phyloP scores from a whole-genome alignment of 2,113 vertebrate genomes.

The Coturnix japonica region DNA sequence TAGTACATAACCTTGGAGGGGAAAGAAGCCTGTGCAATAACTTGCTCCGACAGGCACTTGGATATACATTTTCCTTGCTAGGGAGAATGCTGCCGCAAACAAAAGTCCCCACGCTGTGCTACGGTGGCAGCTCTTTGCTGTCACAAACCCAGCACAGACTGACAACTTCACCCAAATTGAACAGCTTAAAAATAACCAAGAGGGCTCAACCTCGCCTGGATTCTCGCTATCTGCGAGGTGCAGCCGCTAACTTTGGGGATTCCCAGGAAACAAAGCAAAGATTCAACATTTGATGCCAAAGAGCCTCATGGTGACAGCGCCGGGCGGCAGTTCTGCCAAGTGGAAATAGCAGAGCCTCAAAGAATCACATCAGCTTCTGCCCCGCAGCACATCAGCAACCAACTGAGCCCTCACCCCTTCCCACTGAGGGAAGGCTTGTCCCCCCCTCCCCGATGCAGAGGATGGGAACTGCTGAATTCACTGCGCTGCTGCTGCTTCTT shows the following conservation, averaged over 20 bases:
- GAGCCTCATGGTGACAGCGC: background rate
- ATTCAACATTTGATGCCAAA: background rate
- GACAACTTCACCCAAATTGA: background rate
- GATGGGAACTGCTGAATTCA: slow-evolving; percentile 57
- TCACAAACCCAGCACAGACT: background rate
- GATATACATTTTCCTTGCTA: background rate
- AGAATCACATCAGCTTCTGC: slow-evolving; percentile 23
- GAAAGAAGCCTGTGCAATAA: background rate
- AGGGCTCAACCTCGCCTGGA: background rate
- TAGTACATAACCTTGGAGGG: background rate
- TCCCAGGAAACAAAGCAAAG: background rate
- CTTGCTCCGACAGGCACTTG: background rate
- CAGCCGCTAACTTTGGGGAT: background rate
- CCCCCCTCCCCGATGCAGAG: background rate
- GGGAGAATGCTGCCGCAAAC: background rate
- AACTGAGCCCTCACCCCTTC: background rate
- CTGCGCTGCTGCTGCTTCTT: slow-evolving; percentile 51
- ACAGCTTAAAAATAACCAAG: background rate
- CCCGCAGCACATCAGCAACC: background rate
- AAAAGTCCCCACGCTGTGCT: background rate
- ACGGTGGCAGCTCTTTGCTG: background rate
- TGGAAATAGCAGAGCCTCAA: background rate
- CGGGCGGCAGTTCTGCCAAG: background rate
- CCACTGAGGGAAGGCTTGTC: background rate
- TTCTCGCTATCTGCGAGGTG: background rate